A percentile compares a stretch with the other conserved stretches of the same genome.
phyloP scores from a whole-genome alignment of 2,113 vertebrate species.

The Phrynocephalus versicolor region DNA sequence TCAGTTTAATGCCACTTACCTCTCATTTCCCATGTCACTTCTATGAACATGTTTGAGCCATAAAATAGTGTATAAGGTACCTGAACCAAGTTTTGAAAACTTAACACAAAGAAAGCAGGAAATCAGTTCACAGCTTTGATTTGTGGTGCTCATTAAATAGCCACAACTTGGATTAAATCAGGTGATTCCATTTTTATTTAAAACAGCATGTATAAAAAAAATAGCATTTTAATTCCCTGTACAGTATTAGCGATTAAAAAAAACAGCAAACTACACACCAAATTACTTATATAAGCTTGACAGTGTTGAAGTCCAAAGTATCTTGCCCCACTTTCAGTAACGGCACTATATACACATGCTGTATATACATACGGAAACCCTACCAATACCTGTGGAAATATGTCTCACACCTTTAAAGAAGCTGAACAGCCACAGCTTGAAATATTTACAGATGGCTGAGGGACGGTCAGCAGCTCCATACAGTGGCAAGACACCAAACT shows the following conservation, averaged over 20 bases:
- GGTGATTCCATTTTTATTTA: slow-evolving; percentile 80
- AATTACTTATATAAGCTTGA: slow-evolving; percentile 68
- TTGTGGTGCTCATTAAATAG: not conserved
- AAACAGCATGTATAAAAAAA: slow-evolving; percentile 82
- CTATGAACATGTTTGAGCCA: not conserved
- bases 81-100: not conserved
- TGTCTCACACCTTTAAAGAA: slow-evolving; percentile 45
- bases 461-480: slow-evolving; percentile 49
- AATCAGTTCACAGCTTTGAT: not conserved
- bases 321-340: slow-evolving; percentile 33
- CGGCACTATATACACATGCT: slow-evolving; percentile 53
- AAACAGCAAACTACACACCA: slow-evolving; percentile 65
- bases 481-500: slow-evolving; percentile 29
- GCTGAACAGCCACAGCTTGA: slow-evolving; percentile 42
- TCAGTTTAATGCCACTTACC: not conserved
- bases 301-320: slow-evolving; percentile 53
- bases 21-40: not conserved
- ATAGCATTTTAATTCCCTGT: slow-evolving; percentile 81
- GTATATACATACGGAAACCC: slow-evolving; percentile 16
- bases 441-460: slow-evolving; percentile 43
- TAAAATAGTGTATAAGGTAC: not conserved
- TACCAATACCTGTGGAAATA: slow-evolving; percentile 31
- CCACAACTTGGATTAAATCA: slow-evolving; percentile 49
- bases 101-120: not conserved
- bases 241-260: slow-evolving; percentile 78